Base-by-base conservation (phyloP, 2,888 invertebrate genomes). In the Agonopterix heracliana region DNA sequence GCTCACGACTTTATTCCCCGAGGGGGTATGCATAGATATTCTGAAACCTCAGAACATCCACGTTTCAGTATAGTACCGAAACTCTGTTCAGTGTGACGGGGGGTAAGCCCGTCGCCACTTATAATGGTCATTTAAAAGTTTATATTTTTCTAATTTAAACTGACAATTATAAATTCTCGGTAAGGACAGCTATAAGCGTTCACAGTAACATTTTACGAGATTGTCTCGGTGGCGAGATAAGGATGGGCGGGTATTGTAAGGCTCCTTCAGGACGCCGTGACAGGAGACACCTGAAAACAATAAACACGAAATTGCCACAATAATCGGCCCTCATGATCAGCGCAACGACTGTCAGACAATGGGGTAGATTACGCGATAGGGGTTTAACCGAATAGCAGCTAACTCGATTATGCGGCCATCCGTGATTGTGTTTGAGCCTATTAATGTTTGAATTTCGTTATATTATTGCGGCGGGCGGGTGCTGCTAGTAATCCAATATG, bases 381-480 rank as follows among this genome's bases (percentile, higher is more conserved):
- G 81, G 83, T 74, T 85, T 83, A 82, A 75, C 81, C 78, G 86
- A 83, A 83, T 83, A 82, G 83, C 84, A 83, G 79, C 83, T 86
- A 86, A 84, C 84, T 86, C 84, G 85, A 86, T 87, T 86, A 86
- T 83, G 79, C 80, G 82, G 78, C 83, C 82, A 86, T 86, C 84
- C 86, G 79, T 84, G 86, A 86, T 86, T 86, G 86, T 86, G 78
- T 85, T 85, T 81, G 74, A 78, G 79, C 78, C 82, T 82, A 86
- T 87, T 86, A 86, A 87, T 87, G 84, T 82, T 87, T 85, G 86
- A 85, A 85, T 84, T 85, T 84, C 84, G 86, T 84, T 85, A 86
- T 86, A 82, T 80, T 85, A 86, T 81, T 83, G 83, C 77, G 80
- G 78, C 68, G 67, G 72, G 61, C 70, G 72, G 70, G 71, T 71